Base-by-base conservation (phyloP, 2,113 vertebrate genomes). In the Cervus canadensis region DNA sequence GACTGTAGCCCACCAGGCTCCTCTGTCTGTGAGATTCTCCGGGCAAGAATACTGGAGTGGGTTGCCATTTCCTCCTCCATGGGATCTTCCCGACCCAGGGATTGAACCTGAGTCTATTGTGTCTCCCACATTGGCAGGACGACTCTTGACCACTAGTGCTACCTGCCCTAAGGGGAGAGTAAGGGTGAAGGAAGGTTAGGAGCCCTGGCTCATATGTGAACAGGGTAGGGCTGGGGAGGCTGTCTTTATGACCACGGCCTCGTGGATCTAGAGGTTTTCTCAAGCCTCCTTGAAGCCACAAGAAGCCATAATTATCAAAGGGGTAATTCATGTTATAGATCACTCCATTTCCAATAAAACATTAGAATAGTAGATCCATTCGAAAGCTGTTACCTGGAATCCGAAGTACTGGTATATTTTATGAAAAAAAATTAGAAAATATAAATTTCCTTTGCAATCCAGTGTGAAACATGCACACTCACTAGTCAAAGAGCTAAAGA, bases 341-440 rank as follows among this genome's bases (percentile, higher is more conserved):
- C 48, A 7, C 33, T 78, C 50, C 40, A 50, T 64, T 71, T 83
- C 89, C 88, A 96, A 85, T 93, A 71, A 89, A 96, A 28, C 33
- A 87, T 48, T 57, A 56, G 19, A 7, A 28, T 56, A 94, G 82
- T 19, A 74, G 8, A 40, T 57, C 71, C 60, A 82, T 45, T 30
- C 43, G 57, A 60, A 89, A 56, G 13, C 52, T 89, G 26, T 79
- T 83, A 89, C 43, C 45, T 81, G 57, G 25, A 78, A 83, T 83
- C 79, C 62, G 43, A 92, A 76, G 10, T 17, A 82, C 4, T 78
- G 48, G 56, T 82, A 5, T 92, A 19, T 71, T 92, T 89, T 79
- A 45, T 2, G 40, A 21, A n/a, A 60, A 91, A 74, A 28, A 60
- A 28, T 3, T 57, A n/a, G 64, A 93, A 89, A 54, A 84, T 54